A percentile compares a stretch with the other conserved stretches of the same genome.
phyloP scores from a whole-genome alignment of 2,797 vertebrate genomes.

The Girardinus metallicus region DNA sequence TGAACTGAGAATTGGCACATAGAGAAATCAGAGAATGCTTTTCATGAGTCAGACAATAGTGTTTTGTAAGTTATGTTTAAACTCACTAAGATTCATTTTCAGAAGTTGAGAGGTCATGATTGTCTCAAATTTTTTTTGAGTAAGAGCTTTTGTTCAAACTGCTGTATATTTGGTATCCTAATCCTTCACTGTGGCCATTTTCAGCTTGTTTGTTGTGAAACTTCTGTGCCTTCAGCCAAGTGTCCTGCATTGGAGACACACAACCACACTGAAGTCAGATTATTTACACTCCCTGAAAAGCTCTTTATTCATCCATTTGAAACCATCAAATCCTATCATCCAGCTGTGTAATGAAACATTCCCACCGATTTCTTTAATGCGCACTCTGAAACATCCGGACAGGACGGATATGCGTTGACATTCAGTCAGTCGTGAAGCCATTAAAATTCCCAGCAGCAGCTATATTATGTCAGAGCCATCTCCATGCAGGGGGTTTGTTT shows the following conservation, averaged over 20 bases:
- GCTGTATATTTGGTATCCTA: not conserved
- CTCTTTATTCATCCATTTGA: not conserved
- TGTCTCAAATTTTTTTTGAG: not conserved
- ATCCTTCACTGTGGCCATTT: not conserved
- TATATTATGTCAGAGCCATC: not conserved
- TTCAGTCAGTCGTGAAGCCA: not conserved
- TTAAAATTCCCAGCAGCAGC: not conserved
- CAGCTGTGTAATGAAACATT: not conserved
- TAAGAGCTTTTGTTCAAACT: not conserved
- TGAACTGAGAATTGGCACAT: constrained; percentile 4
- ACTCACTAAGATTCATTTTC: not conserved
- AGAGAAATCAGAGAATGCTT: not conserved
- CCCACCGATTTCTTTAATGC: not conserved
- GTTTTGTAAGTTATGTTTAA: not conserved
- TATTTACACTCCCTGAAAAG: not conserved
- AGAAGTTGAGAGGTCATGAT: not conserved
- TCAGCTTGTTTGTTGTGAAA: not conserved
- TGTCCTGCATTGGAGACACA: not conserved
- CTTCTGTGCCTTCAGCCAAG: not conserved
- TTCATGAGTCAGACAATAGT: not conserved
- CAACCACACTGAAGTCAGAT: not conserved
- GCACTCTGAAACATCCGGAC: not conserved
- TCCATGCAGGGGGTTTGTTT: not conserved
- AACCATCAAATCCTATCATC: not conserved
- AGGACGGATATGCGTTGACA: no score